Evolutionary conservation across 1,140 invertebrate species (phyloP).

Genomic region (Drosophila tropicalis): DNA sequence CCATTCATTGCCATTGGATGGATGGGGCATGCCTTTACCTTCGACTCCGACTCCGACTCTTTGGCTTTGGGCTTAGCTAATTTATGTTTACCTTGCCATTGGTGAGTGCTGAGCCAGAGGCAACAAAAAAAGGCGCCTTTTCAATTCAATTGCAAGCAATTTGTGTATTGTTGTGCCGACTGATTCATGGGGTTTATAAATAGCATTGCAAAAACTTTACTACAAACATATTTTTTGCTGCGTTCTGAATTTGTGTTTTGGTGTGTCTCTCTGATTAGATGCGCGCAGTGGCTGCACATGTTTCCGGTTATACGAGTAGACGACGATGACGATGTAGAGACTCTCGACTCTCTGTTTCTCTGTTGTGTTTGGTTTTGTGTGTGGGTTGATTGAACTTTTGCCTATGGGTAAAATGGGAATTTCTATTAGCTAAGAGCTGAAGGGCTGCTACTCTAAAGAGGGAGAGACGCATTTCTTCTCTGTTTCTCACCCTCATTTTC

Average conservation of each 20-base stretch:
- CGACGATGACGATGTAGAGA: not conserved
- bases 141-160: slow-evolving; percentile 22
- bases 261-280: slow-evolving; percentile 19
- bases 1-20: slow-evolving; percentile 8
- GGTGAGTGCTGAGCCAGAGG: not conserved
- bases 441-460: not conserved
- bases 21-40: not conserved
- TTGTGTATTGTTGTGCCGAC: slow-evolving; percentile 4
- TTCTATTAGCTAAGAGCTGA: slow-evolving; percentile 1
- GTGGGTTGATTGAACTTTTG: slow-evolving; percentile 21
- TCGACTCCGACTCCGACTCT: slow-evolving; percentile 2
- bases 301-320: slow-evolving; percentile 15
- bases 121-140: slow-evolving; percentile 17
- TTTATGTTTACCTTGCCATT: slow-evolving; percentile 22
- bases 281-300: slow-evolving; percentile 20
- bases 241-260: slow-evolving; percentile 10
- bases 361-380: not conserved
- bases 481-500: not conserved
- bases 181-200: slow-evolving; percentile 21
- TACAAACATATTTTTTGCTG: slow-evolving; percentile 1
- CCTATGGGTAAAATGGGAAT: slow-evolving; percentile 8
- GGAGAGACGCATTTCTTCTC: not conserved
- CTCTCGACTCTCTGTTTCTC: not conserved
- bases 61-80: slow-evolving; percentile 21
- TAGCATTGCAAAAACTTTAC: slow-evolving; percentile 4